Conservation (phyloP, 1,140 invertebrate species). For the Sinella curviseta region DNA sequence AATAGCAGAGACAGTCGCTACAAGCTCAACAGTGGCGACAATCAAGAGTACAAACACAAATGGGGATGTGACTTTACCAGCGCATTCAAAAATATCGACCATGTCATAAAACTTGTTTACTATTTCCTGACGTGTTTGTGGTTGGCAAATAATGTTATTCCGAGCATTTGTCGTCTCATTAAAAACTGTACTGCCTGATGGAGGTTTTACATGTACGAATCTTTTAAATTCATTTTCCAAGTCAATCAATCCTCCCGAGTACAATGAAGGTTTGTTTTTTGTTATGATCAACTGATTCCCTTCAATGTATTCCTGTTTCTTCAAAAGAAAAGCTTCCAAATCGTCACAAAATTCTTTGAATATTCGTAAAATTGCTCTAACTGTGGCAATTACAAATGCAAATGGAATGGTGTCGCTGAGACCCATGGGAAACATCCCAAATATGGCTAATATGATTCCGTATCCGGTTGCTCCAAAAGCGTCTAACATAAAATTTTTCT, state of each 20-base stretch:
- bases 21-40: neutral
- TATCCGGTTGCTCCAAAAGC: neutral
- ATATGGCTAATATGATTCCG: neutral
- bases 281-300: neutral
- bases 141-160: too few relatives aligned
- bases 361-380: constrained; percentile 6
- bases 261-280: neutral
- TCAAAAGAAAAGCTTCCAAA: neutral
- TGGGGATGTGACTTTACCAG: neutral
- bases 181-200: neutral
- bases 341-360: constrained; percentile 19
- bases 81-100: neutral
- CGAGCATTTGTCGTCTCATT: too few relatives aligned
- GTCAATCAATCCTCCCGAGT: neutral
- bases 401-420: neutral
- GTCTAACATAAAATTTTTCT: neutral
- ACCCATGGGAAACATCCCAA: neutral
- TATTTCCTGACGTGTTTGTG: neutral
- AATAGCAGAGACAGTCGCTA: neutral
- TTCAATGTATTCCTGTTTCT: neutral
- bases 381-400: neutral
- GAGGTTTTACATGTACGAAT: neutral
- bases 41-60: neutral
- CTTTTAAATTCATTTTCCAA: constrained; percentile 9
- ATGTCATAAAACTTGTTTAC: neutral